These are phyloP conservation scores for Drosophila lacicola DNA, from an alignment of 2,888 invertebrate genomes.

Conservation along the genomic window DNA sequence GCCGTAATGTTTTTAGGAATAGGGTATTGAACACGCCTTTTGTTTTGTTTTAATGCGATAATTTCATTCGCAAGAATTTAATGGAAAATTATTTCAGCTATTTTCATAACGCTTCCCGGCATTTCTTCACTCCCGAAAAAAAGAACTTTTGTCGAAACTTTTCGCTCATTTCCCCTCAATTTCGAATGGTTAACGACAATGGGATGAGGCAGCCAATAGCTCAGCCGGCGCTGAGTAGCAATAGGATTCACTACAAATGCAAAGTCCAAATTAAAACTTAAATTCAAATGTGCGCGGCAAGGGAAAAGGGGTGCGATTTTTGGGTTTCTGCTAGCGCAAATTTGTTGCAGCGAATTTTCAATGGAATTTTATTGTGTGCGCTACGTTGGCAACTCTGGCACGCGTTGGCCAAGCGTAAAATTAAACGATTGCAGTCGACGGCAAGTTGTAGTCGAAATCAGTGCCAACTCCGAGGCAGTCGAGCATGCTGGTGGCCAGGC, in stretches of 20 bases:
- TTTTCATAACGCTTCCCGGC: conserved; percentile 65
- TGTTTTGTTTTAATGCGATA: conserved; percentile 74
- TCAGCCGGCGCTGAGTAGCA: neutral
- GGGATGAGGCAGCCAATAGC: conserved; percentile 3
- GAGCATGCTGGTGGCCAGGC: conserved; percentile 25
- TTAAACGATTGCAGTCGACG: conserved; percentile 61
- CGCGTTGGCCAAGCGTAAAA: conserved; percentile 65
- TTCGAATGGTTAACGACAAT: conserved; percentile 37
- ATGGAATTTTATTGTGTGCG: conserved; percentile 75
- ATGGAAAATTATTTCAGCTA: conserved; percentile 76
- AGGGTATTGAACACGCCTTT: conserved; percentile 36
- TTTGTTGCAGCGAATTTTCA: conserved; percentile 45
- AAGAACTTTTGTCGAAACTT: conserved; percentile 17
- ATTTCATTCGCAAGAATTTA: conserved; percentile 72
- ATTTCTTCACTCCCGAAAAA: conserved; percentile 35
- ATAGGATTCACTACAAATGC: conserved; percentile 20
- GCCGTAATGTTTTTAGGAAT: neutral
- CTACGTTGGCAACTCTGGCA: conserved; percentile 45
- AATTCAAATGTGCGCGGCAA: conserved; percentile 27
- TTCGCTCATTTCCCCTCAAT: conserved; percentile 22
- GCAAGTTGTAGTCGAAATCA: conserved; percentile 49
- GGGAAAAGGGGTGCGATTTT: neutral
- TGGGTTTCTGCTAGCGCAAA: conserved; percentile 36
- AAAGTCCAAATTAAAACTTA: conserved; percentile 45
- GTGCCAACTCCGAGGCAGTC: conserved; percentile 28